phyloP scores from a whole-genome alignment of 2,888 invertebrate species.

The Mythimna loreyi region DNA sequence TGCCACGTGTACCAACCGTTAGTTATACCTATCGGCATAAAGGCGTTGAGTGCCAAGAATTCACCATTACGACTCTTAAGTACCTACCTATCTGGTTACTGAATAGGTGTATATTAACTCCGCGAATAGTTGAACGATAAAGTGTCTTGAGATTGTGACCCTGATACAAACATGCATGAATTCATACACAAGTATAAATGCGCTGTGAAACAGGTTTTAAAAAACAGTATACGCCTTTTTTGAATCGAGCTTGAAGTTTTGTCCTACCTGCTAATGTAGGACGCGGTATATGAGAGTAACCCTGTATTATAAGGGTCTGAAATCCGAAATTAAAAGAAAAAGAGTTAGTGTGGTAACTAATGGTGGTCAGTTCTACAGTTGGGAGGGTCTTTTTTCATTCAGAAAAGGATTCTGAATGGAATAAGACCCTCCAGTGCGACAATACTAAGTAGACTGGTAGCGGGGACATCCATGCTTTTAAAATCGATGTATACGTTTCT shows the following conservation, averaged over 20 bases:
- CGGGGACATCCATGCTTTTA: neutral
- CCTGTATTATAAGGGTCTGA: neutral
- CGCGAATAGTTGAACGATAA: constrained; percentile 16
- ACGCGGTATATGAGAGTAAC: neutral
- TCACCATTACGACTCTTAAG: constrained; percentile 40
- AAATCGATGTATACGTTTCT: constrained; percentile 9
- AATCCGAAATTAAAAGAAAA: neutral
- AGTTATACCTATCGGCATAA: constrained; percentile 42
- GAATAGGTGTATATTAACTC: constrained; percentile 23
- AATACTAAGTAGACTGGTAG: neutral
- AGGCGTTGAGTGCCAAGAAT: constrained; percentile 55
- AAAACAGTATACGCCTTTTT: constrained; percentile 7
- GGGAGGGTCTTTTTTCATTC: neutral
- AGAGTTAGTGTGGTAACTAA: neutral
- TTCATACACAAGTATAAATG: constrained; percentile 17
- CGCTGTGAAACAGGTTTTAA: constrained; percentile 12
- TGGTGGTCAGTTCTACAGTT: neutral
- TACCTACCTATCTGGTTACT: constrained; percentile 35
- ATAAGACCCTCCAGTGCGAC: neutral
- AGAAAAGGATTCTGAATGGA: neutral
- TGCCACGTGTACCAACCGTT: constrained; percentile 47
- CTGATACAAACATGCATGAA: constrained; percentile 17
- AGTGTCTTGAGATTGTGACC: constrained; percentile 32
- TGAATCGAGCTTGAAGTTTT: neutral
- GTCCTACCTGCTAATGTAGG: neutral